Base-by-base conservation (phyloP, 1,140 invertebrate species). In the Trachymyrmex septentrionalis region DNA sequence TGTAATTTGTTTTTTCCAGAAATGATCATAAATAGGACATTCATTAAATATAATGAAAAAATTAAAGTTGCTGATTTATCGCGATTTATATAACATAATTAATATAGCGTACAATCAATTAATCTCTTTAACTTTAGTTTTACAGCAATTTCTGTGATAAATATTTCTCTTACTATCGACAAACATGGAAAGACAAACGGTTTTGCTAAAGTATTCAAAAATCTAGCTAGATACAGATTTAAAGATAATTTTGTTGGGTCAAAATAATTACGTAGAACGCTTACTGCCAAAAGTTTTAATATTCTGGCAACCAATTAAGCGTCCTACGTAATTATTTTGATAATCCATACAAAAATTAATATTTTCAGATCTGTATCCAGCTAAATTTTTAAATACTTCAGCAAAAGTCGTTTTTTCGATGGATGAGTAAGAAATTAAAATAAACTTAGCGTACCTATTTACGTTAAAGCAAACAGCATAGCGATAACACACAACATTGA, bases 81-180 rank as follows among this genome's bases (percentile, higher is more conserved):
- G n/a, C 7, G 3, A 38, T 72, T 9, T 72, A 12, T 38, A 53
- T 63, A 59, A 38, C 38, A 59, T 10, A 59, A n/a, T 34, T 21
- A 57, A 38, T 24, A 10, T 34, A 55, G 9, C 12, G 24, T 48
- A 7, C n/a, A 57, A 75, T 75, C 6, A 9, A 80, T 73, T 67
- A 87, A 75, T 82, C 59, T 34, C 12, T 34, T 48, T 30, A n/a
- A 55, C 3, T 44, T 27, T 12, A 44, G 1, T 67, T n/a, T 44
- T 21, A 4, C n/a, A 67, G 38, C 34, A 86, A 78, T 87, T 75
- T 85, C 16, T 57, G 9, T 24, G 34, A 4, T 14, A 27, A 2
- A 63, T 48, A 4, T 63, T 64, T 4, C 19, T 48, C 0, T 27
- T 14, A 48, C 1, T 63, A 27, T 64, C 0, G 38, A 30, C 3